Conservation (phyloP, 2,113 vertebrate species). For the Sturnus vulgaris region DNA sequence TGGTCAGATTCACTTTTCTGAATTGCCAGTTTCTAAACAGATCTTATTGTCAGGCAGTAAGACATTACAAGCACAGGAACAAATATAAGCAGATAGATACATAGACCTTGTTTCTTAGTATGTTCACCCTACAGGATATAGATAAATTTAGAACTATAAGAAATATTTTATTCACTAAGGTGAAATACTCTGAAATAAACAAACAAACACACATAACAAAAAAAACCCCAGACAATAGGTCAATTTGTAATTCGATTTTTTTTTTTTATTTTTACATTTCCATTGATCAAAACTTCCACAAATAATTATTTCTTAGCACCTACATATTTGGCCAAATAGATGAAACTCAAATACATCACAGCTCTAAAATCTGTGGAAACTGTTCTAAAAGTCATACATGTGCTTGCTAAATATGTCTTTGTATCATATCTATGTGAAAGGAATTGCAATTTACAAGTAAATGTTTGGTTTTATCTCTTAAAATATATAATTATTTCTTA, state of each 20-base stretch:
- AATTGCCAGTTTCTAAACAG: background rate
- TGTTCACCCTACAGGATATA: background rate
- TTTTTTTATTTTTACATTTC: background rate
- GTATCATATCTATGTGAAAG: background rate
- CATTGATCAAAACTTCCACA: background rate
- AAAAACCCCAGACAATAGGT: fast-evolving
- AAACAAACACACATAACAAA: background rate
- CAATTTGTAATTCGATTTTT: background rate
- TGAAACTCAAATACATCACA: background rate
- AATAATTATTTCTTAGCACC: background rate
- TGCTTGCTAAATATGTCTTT: background rate
- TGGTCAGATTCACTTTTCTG: background rate
- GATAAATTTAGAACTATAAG: background rate
- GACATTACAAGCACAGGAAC: background rate
- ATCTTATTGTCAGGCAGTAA: background rate
- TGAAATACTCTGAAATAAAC: background rate
- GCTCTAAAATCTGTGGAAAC: background rate
- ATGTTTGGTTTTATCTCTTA: background rate
- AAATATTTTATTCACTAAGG: background rate
- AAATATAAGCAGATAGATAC: background rate
- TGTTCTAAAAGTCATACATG: background rate
- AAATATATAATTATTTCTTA: constrained; percentile 26
- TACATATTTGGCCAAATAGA: background rate
- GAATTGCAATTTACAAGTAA: background rate
- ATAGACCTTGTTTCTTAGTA: background rate